A percentile compares a stretch with the other conserved stretches of the same genome.
These are phyloP conservation scores for Brachypteracias leptosomus DNA, from an alignment of 2,113 vertebrate species.

Conservation along the genomic window DNA sequence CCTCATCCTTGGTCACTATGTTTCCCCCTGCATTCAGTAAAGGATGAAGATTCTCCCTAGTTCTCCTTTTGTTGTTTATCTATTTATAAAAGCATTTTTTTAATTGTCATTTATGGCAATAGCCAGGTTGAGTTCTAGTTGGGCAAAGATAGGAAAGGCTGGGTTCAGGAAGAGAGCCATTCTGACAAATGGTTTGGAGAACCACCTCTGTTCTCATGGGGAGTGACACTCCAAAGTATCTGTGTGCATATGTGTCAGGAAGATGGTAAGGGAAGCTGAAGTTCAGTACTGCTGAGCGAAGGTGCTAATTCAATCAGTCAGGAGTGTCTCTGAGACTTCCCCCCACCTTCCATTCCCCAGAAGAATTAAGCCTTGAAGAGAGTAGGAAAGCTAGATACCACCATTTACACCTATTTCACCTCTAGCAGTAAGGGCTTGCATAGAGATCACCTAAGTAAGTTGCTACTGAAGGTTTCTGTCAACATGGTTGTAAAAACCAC, in stretches of 20 bases:
- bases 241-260: neutral
- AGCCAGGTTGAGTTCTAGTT: no score
- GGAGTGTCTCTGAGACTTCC: neutral
- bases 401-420: neutral
- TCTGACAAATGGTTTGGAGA: neutral
- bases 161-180: neutral
- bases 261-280: neutral
- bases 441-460: neutral
- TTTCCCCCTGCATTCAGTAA: no score
- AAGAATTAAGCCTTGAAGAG: neutral
- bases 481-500: neutral
- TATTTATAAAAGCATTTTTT: no score
- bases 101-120: no score
- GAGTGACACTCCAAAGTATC: neutral
- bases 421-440: neutral
- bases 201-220: neutral
- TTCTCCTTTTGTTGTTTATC: no score
- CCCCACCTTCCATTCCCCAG: neutral
- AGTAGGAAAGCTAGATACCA: neutral
- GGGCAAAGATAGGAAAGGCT: neutral
- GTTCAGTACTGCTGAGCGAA: neutral
- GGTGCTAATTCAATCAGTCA: neutral
- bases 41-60: no score
- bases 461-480: neutral
- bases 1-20: no score